Conservation (phyloP, 1,140 invertebrate genomes). For the Penaeus chinensis region DNA sequence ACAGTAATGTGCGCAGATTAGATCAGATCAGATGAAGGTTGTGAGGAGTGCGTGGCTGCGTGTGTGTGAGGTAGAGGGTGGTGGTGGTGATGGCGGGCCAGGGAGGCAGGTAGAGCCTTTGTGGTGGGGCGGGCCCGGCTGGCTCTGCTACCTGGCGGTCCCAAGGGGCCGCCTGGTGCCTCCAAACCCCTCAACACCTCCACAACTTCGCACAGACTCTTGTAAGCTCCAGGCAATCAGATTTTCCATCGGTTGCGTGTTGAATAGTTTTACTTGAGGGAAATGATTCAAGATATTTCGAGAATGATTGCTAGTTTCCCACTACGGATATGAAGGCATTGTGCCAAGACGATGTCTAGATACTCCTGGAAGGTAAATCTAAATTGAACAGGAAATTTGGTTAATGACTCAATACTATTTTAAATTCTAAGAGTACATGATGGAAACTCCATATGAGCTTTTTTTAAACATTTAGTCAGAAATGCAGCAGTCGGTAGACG, state of each 20-base stretch:
- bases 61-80: conserved; percentile 30
- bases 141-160: conserved; percentile 36
- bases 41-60: conserved; percentile 19
- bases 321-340: not conserved
- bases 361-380: too few relatives aligned
- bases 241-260: too few relatives aligned
- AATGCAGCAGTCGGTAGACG: not conserved
- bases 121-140: conserved; percentile 33
- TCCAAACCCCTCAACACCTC: conserved; percentile 2
- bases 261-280: not conserved
- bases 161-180: conserved; percentile 24
- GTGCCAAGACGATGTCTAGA: not conserved
- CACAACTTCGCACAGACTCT: conserved; percentile 14
- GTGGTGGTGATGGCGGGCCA: conserved; percentile 22
- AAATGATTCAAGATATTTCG: not conserved
- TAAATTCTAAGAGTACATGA: not conserved
- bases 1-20: too few relatives aligned
- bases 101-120: conserved; percentile 46
- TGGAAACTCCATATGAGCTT: too few relatives aligned
- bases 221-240: not conserved
- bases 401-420: not conserved
- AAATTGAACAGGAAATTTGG: too few relatives aligned
- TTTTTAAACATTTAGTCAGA: not conserved
- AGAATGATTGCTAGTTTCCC: not conserved
- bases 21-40: not conserved